Conservation (phyloP, 2,113 vertebrate genomes). For the Pelobates fuscus region DNA sequence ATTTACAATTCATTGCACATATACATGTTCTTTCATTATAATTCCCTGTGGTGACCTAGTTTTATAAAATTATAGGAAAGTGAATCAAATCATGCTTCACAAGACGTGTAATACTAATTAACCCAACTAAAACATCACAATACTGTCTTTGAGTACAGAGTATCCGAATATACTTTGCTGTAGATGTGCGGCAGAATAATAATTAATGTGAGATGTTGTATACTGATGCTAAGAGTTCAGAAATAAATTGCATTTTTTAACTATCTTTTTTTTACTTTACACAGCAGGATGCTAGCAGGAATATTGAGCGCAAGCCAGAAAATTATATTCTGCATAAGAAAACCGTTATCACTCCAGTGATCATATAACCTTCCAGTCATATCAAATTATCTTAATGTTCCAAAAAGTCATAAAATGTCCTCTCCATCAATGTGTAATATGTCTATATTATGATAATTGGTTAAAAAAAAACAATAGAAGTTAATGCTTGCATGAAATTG, state of each 20-base stretch:
- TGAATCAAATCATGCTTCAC: too few species aligned
- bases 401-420: background rate
- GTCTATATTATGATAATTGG: background rate
- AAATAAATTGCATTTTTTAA: background rate
- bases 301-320: background rate
- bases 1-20: too few species aligned
- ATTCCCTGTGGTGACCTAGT: too few species aligned
- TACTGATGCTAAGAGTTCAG: background rate
- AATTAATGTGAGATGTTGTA: too few species aligned
- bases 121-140: too few species aligned
- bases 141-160: too few species aligned
- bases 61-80: too few species aligned
- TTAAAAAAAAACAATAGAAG: background rate
- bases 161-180: too few species aligned
- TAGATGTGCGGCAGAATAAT: too few species aligned
- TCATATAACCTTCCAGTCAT: background rate
- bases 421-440: background rate
- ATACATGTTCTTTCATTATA: too few species aligned
- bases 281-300: background rate
- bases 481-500: background rate
- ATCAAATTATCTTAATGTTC: slow-evolving; percentile 4
- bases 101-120: too few species aligned
- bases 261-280: background rate
- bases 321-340: background rate
- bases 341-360: background rate